These are phyloP conservation scores for Gymnocheta viridis DNA, from an alignment of 2,888 invertebrate species.

Conservation along the genomic window DNA sequence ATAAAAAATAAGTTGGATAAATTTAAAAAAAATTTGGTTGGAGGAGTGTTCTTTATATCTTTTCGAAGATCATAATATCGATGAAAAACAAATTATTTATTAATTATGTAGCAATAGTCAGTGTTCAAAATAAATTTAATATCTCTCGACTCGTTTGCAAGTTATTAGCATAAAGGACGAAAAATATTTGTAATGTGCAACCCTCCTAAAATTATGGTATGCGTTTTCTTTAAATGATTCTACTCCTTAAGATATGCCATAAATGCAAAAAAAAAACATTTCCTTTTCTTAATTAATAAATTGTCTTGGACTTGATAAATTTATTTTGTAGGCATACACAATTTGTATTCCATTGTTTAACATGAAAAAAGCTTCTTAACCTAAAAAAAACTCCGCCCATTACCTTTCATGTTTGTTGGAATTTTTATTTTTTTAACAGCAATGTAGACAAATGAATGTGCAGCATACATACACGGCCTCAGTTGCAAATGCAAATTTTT, in stretches of 20 bases:
- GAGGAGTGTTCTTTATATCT: too few relatives aligned
- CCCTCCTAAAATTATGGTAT: too few relatives aligned
- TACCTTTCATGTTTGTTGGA: constrained; percentile 33
- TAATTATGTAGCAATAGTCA: too few relatives aligned
- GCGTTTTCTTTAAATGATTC: neutral
- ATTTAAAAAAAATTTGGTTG: too few relatives aligned
- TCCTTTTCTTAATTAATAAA: neutral
- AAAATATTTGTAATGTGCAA: too few relatives aligned
- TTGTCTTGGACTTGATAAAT: constrained; percentile 22
- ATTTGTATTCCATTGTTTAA: constrained; percentile 47
- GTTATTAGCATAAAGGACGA: too few relatives aligned
- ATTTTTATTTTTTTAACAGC: constrained; percentile 15
- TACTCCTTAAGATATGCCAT: constrained; percentile 18
- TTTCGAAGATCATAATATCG: too few relatives aligned
- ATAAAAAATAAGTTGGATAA: too few relatives aligned
- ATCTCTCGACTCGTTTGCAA: too few relatives aligned
- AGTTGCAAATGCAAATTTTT: constrained; percentile 33
- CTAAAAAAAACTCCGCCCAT: constrained; percentile 60
- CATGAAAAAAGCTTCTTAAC: constrained; percentile 43
- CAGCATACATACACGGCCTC: neutral
- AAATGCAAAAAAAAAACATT: neutral
- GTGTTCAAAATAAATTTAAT: too few relatives aligned
- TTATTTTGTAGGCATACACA: constrained; percentile 19
- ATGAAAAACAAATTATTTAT: too few relatives aligned
- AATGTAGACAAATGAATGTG: constrained; percentile 32